phyloP scores from a whole-genome alignment of 2,797 vertebrate species.

The Poecilia picta region DNA sequence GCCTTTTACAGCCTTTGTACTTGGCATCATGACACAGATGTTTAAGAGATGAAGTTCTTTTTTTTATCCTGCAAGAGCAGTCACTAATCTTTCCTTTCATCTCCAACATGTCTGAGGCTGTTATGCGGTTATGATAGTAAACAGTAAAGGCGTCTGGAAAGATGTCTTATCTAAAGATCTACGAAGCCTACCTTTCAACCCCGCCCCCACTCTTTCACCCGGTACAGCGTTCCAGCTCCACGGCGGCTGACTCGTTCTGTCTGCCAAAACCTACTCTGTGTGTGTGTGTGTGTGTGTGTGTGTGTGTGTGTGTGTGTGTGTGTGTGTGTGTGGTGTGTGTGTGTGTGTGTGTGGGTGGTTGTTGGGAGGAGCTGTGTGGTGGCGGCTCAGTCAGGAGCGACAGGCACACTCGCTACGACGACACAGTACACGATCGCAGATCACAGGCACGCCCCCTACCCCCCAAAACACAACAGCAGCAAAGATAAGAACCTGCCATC shows the following conservation, averaged over 20 bases:
- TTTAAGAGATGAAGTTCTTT: slow-evolving; percentile 66
- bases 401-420: slow-evolving; percentile 72
- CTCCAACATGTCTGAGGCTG: slow-evolving; percentile 77
- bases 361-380: slow-evolving; percentile 66
- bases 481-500: slow-evolving; percentile 72
- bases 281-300: slow-evolving; percentile 9
- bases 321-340: slow-evolving; percentile 34
- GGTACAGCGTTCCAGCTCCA: slow-evolving; percentile 48
- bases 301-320: neutral
- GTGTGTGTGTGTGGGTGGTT: no score
- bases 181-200: slow-evolving; percentile 69
- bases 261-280: slow-evolving; percentile 58
- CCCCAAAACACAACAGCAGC: slow-evolving; percentile 74
- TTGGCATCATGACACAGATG: slow-evolving; percentile 61
- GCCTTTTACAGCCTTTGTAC: slow-evolving; percentile 38
- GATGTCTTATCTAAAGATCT: slow-evolving; percentile 78
- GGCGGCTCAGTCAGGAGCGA: slow-evolving; percentile 72
- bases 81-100: slow-evolving; percentile 77
- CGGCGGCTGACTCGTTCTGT: slow-evolving; percentile 61
- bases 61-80: slow-evolving; percentile 58
- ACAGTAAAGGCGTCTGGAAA: slow-evolving; percentile 78
- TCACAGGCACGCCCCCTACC: slow-evolving; percentile 72
- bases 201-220: slow-evolving; percentile 30
- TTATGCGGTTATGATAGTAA: slow-evolving; percentile 80
- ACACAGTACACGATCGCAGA: slow-evolving; percentile 78